A percentile compares a stretch with the other conserved stretches of the same genome.
These are phyloP conservation scores for Oxyteleia sp. DNA, from an alignment of 2,888 invertebrate species.

Conservation along the genomic window DNA sequence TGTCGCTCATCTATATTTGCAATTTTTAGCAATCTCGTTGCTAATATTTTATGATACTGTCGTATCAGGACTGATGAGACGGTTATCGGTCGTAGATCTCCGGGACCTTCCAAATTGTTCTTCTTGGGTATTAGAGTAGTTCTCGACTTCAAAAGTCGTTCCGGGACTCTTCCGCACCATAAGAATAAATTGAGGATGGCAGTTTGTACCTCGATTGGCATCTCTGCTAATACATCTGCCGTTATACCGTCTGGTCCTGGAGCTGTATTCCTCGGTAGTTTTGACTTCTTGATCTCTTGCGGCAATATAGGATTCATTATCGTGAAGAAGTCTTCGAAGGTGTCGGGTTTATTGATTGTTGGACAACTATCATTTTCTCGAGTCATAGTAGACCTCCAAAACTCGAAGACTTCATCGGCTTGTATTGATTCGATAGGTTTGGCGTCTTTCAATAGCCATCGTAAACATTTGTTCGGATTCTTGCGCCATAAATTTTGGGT, in stretches of 20 bases:
- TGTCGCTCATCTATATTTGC: conserved; percentile 64
- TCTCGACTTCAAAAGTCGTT: conserved; percentile 34
- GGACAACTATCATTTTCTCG: neutral
- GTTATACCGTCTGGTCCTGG: conserved; percentile 77
- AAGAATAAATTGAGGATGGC: conserved; percentile 28
- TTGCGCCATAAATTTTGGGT: conserved; percentile 56
- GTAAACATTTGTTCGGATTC: conserved; percentile 62
- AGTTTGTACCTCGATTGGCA: conserved; percentile 41
- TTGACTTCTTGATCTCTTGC: neutral
- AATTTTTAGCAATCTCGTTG: neutral
- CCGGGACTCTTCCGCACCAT: conserved; percentile 56
- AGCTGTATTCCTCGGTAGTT: conserved; percentile 31
- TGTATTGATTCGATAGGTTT: neutral
- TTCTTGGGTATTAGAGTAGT: conserved; percentile 59
- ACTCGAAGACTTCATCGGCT: conserved; percentile 2
- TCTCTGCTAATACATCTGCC: conserved; percentile 17
- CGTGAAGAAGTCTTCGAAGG: neutral
- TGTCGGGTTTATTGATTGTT: neutral
- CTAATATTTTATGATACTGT: conserved; percentile 20
- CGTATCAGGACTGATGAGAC: conserved; percentile 16
- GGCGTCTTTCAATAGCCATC: conserved; percentile 43
- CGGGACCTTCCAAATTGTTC: neutral
- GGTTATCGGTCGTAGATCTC: conserved; percentile 37
- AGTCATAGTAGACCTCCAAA: conserved; percentile 11
- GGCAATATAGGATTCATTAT: neutral